A percentile compares a stretch with the other conserved stretches of the same genome.
phyloP scores from a whole-genome alignment of 2,113 vertebrate genomes.

The Puma concolor region DNA sequence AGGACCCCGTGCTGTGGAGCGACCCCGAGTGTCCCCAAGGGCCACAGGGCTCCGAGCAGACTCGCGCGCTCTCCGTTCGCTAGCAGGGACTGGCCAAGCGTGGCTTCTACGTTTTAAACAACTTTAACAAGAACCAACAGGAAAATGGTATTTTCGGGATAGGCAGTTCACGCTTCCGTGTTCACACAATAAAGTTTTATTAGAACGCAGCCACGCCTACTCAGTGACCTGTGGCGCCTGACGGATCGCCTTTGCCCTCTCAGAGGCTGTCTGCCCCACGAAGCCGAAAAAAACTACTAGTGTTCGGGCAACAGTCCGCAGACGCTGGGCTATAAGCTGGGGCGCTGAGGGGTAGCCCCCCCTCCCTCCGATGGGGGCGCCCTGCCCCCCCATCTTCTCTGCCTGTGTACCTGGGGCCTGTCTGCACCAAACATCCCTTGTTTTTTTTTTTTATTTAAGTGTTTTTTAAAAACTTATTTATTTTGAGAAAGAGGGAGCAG shows the following conservation, averaged over 20 bases:
- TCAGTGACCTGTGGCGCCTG: too few species aligned
- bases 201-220: rapidly evolving
- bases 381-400: neutral
- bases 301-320: rapidly evolving
- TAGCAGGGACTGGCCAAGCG: rapidly evolving
- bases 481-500: too few species aligned
- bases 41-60: too few species aligned
- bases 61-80: neutral
- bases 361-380: neutral
- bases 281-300: neutral
- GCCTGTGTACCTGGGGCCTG: neutral
- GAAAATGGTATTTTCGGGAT: neutral
- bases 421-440: neutral
- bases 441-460: too few species aligned
- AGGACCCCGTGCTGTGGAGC: neutral
- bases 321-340: rapidly evolving
- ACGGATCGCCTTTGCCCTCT: rapidly evolving
- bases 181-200: too few species aligned
- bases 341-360: neutral
- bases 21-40: neutral
- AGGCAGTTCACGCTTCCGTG: neutral
- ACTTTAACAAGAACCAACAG: neutral
- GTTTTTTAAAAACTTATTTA: too few species aligned
- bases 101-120: neutral
- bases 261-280: neutral